Conservation (phyloP, 2,113 vertebrate species). For the Gambusia holbrooki region DNA sequence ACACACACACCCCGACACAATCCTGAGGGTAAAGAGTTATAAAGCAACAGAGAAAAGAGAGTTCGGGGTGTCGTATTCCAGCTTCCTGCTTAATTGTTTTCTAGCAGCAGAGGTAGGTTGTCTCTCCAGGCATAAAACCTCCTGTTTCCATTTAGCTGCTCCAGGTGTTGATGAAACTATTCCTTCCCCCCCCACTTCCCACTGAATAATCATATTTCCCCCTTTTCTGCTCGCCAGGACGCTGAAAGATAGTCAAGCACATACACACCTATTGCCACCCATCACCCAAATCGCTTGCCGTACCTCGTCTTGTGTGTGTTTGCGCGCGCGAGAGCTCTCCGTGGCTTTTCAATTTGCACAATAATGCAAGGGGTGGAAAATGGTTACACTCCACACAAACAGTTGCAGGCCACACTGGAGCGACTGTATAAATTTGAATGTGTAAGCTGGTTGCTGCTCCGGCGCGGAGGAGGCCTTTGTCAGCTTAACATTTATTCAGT, state of each 20-base stretch:
- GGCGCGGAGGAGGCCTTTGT: slow-evolving; percentile 22
- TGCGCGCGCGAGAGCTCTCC: slow-evolving; percentile 56
- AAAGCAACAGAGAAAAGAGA: slow-evolving; percentile 16
- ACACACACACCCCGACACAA: slow-evolving; percentile 16
- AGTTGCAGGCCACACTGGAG: slow-evolving; percentile 42
- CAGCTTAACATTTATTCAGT: slow-evolving; percentile 27
- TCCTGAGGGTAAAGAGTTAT: slow-evolving; percentile 13
- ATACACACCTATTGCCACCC: background rate
- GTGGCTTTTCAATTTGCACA: slow-evolving; percentile 74
- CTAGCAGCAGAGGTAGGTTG: slow-evolving; percentile 70
- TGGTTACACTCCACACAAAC: slow-evolving; percentile 37
- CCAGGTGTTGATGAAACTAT: slow-evolving; percentile 81
- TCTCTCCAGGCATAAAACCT: slow-evolving; percentile 72
- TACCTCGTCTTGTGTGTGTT: slow-evolving; percentile 19
- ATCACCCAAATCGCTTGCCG: slow-evolving; percentile 14
- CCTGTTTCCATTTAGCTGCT: slow-evolving; percentile 76
- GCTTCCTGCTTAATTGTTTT: slow-evolving; percentile 77
- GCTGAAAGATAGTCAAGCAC: slow-evolving; percentile 37
- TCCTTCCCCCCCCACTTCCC: slow-evolving; percentile 28
- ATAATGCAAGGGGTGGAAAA: slow-evolving; percentile 67
- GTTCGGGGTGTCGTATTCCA: slow-evolving; percentile 50
- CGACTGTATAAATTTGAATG: slow-evolving; percentile 12
- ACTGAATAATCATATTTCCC: slow-evolving; percentile 78
- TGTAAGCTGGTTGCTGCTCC: slow-evolving; percentile 3
- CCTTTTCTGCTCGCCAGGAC: slow-evolving; percentile 59